A percentile compares a stretch with the other conserved stretches of the same genome.
These are phyloP conservation scores for Dendropsophus ebraccatus DNA, from an alignment of 2,113 vertebrate species.

Conservation along the genomic window DNA sequence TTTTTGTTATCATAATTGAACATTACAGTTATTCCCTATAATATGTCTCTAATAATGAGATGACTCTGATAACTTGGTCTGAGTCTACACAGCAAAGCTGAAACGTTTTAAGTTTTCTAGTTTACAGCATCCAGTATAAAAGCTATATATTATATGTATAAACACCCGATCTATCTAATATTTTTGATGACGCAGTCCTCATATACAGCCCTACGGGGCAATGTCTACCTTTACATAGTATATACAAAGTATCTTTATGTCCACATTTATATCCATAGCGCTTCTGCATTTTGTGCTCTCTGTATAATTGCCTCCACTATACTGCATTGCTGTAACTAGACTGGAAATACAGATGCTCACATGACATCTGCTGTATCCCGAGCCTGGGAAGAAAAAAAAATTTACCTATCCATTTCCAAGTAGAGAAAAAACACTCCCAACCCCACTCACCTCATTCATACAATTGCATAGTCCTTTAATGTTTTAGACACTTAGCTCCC, in stretches of 20 bases:
- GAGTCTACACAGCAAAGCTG: neutral
- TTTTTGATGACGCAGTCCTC: too few relatives aligned
- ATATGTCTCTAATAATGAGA: too few relatives aligned
- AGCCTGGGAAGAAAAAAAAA: neutral
- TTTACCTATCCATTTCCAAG: slow-evolving; percentile 31
- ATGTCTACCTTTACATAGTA: neutral
- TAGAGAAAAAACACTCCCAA: slow-evolving; percentile 12
- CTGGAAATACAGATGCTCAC: neutral
- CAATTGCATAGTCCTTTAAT: slow-evolving; percentile 33
- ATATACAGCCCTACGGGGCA: neutral
- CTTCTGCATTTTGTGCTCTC: neutral
- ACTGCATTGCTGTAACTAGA: neutral
- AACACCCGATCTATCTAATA: too few relatives aligned
- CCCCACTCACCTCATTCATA: slow-evolving; percentile 31
- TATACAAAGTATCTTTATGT: neutral
- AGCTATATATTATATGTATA: neutral
- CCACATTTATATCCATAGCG: neutral
- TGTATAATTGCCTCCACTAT: neutral
- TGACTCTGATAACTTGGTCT: neutral
- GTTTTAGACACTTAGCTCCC: slow-evolving; percentile 20
- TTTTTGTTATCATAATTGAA: too few relatives aligned
- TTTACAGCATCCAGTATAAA: neutral
- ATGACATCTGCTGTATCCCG: slow-evolving; percentile 13
- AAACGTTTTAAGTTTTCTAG: neutral
- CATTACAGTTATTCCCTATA: too few relatives aligned